Base-by-base conservation (phyloP, 2,113 vertebrate species). In the Anguilla rostrata region DNA sequence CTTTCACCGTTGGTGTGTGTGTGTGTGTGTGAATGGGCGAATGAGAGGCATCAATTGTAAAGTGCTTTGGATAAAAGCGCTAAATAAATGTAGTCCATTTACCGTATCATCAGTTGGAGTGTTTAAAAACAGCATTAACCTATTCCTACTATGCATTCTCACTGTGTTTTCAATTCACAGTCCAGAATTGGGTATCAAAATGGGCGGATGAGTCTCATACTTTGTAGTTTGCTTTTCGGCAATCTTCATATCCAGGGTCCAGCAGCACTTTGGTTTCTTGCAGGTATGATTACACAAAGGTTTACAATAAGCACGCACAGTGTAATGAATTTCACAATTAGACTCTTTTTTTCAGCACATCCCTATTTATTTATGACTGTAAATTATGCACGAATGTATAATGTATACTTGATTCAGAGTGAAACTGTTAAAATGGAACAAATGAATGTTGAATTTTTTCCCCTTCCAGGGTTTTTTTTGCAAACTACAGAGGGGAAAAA, bases 311-410 rank as follows among this genome's bases (percentile, higher is more conserved):
- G 57, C 57, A 60, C 4, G 3, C 60, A 66, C 6, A 34, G 29
- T 34, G 11, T 5, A 29, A 22, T 20, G 8, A 75, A 75, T 75
- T 12, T 34, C 60, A 66, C 20, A 66, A 66, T 75, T 75, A 29
- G 71, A n/a, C 26, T 11, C 9, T 34, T n/a, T 49, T 12, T 71
- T 87, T 79, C 63, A 87, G 83, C 86, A 87, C 83, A 80, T 78
- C 82, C 82, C 82, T 87, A 84, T 87, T 87, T 87, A 87, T 87
- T 87, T 83, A 87, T 87, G 86, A 84, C 86, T 87, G 86, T 39
- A 83, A 84, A 83, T 87, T 79, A 84, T 84, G 81, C 86, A 83
- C 78, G 81, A 83, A 78, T 63, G 49, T 53, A 53, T 53, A 53
- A 87, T 83, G 82, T 84, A 81, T 29, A 46, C 78, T 87, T 87